phyloP scores from a whole-genome alignment of 2,797 vertebrate genomes.

The Setipinna tenuifilis region DNA sequence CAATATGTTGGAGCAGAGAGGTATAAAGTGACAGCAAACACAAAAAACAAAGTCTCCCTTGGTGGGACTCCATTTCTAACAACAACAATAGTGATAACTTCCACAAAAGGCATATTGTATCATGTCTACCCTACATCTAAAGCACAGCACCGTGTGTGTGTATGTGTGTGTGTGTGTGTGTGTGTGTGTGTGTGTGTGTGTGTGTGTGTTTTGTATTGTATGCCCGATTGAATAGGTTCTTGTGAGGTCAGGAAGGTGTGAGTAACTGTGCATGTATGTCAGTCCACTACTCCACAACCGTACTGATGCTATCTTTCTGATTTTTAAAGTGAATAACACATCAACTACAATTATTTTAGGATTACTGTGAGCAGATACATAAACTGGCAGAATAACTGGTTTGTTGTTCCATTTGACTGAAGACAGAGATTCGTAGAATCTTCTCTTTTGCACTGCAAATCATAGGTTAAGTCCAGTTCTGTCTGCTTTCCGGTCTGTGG shows the following conservation, averaged over 20 bases:
- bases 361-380: neutral
- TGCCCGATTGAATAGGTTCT: constrained; percentile 35
- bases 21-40: neutral
- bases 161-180: constrained; percentile 29
- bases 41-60: neutral
- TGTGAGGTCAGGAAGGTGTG: neutral
- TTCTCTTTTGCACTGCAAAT: neutral
- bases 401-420: neutral
- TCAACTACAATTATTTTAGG: constrained; percentile 6
- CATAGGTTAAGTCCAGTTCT: neutral
- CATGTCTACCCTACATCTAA: constrained; percentile 64
- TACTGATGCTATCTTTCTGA: constrained; percentile 6
- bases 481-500: neutral
- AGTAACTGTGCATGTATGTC: neutral
- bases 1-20: neutral
- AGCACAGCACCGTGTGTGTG: constrained; percentile 49
- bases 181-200: constrained; percentile 49
- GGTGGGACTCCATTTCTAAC: constrained; percentile 23
- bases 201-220: constrained; percentile 52
- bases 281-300: neutral
- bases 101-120: constrained; percentile 55
- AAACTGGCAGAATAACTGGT: neutral
- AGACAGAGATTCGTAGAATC: neutral
- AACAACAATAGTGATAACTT: constrained; percentile 50
- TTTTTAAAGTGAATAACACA: neutral